Evolutionary conservation across 2,113 vertebrate genomes (phyloP), one percentile per base, ranked within the genome.

Genomic region (Perca schrenkii): DNA sequence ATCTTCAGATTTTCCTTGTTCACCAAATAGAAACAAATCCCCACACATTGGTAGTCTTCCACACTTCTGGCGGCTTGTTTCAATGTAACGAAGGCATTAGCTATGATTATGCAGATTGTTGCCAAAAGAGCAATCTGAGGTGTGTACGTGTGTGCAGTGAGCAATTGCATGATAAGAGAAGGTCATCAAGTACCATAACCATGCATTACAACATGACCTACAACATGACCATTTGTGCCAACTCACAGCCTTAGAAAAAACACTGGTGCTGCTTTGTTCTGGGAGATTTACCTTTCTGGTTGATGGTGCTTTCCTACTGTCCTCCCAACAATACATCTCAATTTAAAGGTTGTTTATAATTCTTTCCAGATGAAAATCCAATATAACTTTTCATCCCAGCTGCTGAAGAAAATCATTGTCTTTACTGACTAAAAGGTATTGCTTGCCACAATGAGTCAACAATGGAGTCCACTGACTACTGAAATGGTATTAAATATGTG

Each of bases 151-250:
- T 61, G 60, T 57, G 53, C 69, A 56, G 19, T 40, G 62, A 74
- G 36, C 60, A 49, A 34, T 17, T 40, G 21, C 4, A 25, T 36
- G 54, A 11, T 28, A 36, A 15, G 1, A 36, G 25, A n/a, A 6
- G 22, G 34, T 54, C 62, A 16, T 75, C 14, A 46, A 57, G 57
- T 22, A n/a, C 7, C 40, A 21, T 22, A 47, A 36, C 49, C 25
- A 14, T 63, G 31, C 68, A 54, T 67, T 75, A 31, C 66, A 53
- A 69, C n/a, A 19, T 21, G n/a, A 58, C 62, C 74, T 75, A 31
- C 60, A 53, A 69, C 17, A 15, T 16, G n/a, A 58, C 62, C 74
- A 69, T 64, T 57, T 82, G 69, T 69, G 68, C 19, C 31, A 53
- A 36, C 14, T 21, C 4, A 2, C 25, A 53, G 67, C 22, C 4